Percentiles rank a stretch among this genome's conserved stretches.
phyloP scores from a whole-genome alignment of 2,797 vertebrate species.

The Pteropus rufus region DNA sequence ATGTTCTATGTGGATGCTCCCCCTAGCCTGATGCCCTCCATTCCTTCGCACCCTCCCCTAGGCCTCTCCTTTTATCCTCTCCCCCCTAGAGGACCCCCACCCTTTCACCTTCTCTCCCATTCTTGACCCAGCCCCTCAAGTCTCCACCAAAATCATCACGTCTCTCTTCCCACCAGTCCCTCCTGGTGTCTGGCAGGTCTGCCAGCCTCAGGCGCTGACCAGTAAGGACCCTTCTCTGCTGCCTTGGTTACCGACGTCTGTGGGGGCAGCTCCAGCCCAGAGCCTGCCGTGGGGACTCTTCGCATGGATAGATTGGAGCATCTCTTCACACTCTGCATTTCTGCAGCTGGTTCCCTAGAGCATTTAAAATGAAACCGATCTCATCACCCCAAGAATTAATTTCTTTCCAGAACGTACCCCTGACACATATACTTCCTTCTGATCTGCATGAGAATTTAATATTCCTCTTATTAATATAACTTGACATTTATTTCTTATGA shows the following conservation, averaged over 20 bases:
- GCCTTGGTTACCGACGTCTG: neutral
- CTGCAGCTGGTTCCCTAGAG: neutral
- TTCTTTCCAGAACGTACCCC: neutral
- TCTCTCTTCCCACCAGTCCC: too few relatives aligned
- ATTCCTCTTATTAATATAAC: conserved; percentile 5
- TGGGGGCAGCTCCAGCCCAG: neutral
- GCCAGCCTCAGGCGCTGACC: neutral
- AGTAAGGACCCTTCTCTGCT: neutral
- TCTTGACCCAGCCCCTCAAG: neutral
- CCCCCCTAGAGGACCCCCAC: neutral
- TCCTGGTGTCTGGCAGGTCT: neutral
- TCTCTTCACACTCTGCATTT: neutral
- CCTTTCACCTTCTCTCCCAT: neutral
- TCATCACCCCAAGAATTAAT: conserved; percentile 23
- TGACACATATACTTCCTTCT: neutral
- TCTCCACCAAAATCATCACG: neutral
- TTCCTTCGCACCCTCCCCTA: neutral
- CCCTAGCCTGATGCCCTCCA: neutral
- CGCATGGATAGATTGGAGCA: neutral
- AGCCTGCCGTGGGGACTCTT: neutral
- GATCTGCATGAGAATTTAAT: conserved; percentile 8
- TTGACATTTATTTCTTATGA: conserved; percentile 8
- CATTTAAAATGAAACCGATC: conserved; percentile 25
- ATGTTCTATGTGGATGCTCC: neutral
- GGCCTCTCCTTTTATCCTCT: neutral